Percentiles rank a stretch among this genome's conserved stretches.
Conservation (phyloP, 2,113 vertebrate genomes). For the Anguilla rostrata region DNA sequence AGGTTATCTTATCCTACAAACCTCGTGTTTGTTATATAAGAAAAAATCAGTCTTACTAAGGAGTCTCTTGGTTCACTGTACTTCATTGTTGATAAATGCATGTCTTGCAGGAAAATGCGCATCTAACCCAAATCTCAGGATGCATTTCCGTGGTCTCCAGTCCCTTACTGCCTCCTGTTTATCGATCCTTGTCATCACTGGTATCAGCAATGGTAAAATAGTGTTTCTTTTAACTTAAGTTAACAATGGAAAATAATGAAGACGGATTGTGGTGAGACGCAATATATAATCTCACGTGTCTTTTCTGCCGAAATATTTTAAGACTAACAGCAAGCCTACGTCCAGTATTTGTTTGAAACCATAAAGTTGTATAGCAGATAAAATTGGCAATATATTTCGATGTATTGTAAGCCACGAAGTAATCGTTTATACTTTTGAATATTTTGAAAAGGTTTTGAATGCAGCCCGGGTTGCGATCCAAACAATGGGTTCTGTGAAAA, state of each 20-base stretch:
- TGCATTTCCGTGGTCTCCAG: conserved; percentile 31
- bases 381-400: not conserved
- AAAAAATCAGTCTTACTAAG: not conserved
- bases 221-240: not conserved
- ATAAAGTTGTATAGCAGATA: too few species aligned
- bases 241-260: not conserved
- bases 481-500: conserved; percentile 84
- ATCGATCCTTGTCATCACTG: conserved; percentile 56
- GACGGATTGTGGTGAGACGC: not conserved
- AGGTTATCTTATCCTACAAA: not conserved
- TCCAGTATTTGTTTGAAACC: not conserved
- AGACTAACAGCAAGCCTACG: not conserved
- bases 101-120: conserved; percentile 49
- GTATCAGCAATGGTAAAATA: conserved; percentile 70
- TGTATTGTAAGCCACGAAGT: not conserved
- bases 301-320: not conserved
- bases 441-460: conserved; percentile 70
- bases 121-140: conserved; percentile 30
- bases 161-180: conserved; percentile 56
- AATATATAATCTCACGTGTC: not conserved
- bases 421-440: not conserved
- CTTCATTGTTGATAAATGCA: conserved; percentile 22
- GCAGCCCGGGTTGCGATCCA: conserved; percentile 77
- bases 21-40: not conserved
- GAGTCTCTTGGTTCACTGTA: not conserved